Base-by-base conservation (phyloP, 2,888 invertebrate genomes). In the Catocala sponsa region DNA sequence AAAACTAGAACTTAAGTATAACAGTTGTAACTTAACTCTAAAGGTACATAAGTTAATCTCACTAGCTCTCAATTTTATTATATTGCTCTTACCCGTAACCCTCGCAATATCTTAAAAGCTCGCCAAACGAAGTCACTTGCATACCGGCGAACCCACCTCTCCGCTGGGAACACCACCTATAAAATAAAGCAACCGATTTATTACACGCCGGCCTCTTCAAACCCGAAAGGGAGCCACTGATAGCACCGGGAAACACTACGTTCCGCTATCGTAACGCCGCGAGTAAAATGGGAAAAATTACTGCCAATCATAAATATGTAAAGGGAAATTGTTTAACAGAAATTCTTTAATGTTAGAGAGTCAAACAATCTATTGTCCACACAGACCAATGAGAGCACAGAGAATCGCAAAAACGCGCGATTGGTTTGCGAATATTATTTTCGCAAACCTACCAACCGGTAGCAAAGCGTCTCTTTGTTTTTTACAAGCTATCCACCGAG, bases 131-230 rank as follows among this genome's bases (percentile, higher is more conserved):
- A 80, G 85, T 80, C 76, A 76, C 84, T 80, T 79, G 75, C 81
- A 69, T 68, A 72, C 80, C 85, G 73, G 73, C 72, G 81, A 68
- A 82, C 82, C 83, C 81, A 71, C 72, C 70, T 75, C 85, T 86
- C 89, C 90, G 82, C 76, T 60, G 91, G 90, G 90, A 91, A 74
- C 89, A 83, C 86, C 91, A 86, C 80, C 94, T 94, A 91, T 91
- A 94, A 94, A 92, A 94, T 93, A 94, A 94, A 94, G 81, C 90
- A 92, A 87, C 90, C 92, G 89, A 92, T 94, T 94, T 93, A 94
- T 87, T 90, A 90, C 89, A 88, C 91, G 86, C 87, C 80, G 79
- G 88, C 89, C 89, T 89, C 84, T 91, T 89, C 87, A 90, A 87
- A 81, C 80, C 81, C 82, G 85, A 89, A 89, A 90, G 90, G 88